phyloP scores from a whole-genome alignment of 2,797 vertebrate genomes.

The Myiotriccus ornatus region DNA sequence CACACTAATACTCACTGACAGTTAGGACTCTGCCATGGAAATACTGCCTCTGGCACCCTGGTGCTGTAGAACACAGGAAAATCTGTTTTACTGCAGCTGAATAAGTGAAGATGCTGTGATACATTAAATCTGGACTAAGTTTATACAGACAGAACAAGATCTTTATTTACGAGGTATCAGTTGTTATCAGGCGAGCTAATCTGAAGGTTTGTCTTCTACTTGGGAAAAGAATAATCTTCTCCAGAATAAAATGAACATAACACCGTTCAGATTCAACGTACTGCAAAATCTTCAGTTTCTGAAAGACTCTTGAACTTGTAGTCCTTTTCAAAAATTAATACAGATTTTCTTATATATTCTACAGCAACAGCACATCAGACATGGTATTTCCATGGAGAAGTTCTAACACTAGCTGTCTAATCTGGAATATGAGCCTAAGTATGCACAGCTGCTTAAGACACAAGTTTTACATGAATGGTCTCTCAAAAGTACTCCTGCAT shows the following conservation, averaged over 20 bases:
- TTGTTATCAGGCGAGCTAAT: neutral
- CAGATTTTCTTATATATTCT: neutral
- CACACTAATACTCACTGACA: neutral
- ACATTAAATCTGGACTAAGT: neutral
- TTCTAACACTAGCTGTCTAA: neutral
- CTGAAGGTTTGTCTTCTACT: neutral
- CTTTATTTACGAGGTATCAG: neutral
- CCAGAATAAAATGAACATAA: neutral
- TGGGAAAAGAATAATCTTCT: neutral
- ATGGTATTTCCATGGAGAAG: neutral
- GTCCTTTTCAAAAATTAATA: neutral
- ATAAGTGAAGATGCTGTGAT: neutral
- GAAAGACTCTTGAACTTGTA: neutral
- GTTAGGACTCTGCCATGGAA: neutral
- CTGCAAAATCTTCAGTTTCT: neutral
- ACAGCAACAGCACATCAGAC: neutral
- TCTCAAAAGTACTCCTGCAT: neutral
- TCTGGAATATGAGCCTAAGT: neutral
- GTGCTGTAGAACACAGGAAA: neutral
- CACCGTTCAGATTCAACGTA: neutral
- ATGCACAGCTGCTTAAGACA: neutral
- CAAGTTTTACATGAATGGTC: neutral
- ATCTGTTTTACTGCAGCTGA: neutral
- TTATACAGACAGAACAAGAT: neutral
- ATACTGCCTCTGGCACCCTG: neutral